Evolutionary conservation across 2,113 vertebrate genomes (phyloP).

Genomic region (Zosterops japonicus): DNA sequence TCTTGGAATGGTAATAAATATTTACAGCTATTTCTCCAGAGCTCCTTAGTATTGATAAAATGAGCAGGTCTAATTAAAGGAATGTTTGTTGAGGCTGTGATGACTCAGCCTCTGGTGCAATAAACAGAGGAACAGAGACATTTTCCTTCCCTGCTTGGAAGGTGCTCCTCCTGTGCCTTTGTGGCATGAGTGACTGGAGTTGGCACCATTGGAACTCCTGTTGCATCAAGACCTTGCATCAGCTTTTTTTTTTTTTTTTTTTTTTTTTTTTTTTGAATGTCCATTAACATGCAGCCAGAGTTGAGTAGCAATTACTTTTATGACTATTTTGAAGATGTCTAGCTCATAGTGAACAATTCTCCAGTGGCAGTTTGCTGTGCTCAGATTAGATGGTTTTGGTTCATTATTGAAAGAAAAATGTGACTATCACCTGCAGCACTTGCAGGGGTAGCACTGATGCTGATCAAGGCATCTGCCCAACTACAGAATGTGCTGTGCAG

Average conservation of each 20-base stretch:
- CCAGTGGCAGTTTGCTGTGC: not conserved
- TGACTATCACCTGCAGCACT: not conserved
- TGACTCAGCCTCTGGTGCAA: not conserved
- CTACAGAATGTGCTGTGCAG: not conserved
- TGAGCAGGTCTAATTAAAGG: slow-evolving; percentile 6
- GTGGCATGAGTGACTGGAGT: not conserved
- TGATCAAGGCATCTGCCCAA: not conserved
- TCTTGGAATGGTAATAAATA: slow-evolving; percentile 6
- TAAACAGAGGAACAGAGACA: not conserved
- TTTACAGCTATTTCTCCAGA: slow-evolving; percentile 12
- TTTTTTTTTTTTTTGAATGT: not conserved
- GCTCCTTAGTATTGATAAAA: slow-evolving; percentile 26
- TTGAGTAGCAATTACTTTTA: not conserved
- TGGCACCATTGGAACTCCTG: not conserved
- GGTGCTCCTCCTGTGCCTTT: not conserved
- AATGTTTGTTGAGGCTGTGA: slow-evolving; percentile 4
- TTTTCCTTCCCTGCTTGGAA: not conserved
- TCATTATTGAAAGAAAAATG: not conserved
- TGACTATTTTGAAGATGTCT: not conserved
- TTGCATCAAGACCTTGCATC: not conserved
- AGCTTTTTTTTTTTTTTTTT: not conserved
- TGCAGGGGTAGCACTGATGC: not conserved
- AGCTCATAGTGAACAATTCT: not conserved
- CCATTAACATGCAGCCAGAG: not conserved
- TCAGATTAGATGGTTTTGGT: not conserved